Percentiles rank a stretch among this genome's conserved stretches.
Evolutionary conservation across 2,113 vertebrate species (phyloP).

Genomic region (Montifringilla adamsi): DNA sequence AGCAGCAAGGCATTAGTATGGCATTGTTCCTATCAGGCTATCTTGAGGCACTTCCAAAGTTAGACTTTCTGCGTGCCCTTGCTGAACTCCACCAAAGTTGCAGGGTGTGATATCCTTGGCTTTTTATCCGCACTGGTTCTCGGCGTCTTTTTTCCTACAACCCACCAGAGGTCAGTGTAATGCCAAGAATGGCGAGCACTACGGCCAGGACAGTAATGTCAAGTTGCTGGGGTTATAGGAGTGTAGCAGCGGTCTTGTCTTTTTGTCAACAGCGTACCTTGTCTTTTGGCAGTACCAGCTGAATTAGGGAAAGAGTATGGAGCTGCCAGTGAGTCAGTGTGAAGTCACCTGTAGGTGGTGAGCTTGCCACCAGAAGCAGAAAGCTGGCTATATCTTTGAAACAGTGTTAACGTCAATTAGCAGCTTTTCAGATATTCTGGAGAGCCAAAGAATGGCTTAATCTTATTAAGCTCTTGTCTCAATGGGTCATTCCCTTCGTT

Average conservation of each 20-base stretch:
- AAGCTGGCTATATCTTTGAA: neutral
- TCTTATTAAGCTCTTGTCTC: neutral
- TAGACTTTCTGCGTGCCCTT: neutral
- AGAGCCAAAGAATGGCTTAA: neutral
- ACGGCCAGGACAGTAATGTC: accelerated
- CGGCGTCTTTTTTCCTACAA: neutral
- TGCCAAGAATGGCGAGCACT: neutral
- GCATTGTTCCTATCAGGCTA: neutral
- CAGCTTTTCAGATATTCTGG: neutral
- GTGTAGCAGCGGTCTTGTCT: neutral
- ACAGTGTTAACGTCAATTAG: neutral
- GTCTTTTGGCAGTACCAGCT: neutral
- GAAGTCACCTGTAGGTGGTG: neutral
- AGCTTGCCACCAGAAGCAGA: neutral
- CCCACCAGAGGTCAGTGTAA: constrained; percentile 57
- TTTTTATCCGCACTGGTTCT: neutral
- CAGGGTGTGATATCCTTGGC: neutral
- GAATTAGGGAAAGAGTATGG: neutral
- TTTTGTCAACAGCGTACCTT: neutral
- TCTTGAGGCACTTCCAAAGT: neutral
- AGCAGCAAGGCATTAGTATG: neutral
- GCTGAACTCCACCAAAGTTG: neutral
- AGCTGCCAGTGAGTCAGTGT: neutral
- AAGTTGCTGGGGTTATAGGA: neutral
- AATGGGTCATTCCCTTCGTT: neutral